phyloP scores from a whole-genome alignment of 64 coral and sea anemone species.

The Stichodactyla mertensii region DNA sequence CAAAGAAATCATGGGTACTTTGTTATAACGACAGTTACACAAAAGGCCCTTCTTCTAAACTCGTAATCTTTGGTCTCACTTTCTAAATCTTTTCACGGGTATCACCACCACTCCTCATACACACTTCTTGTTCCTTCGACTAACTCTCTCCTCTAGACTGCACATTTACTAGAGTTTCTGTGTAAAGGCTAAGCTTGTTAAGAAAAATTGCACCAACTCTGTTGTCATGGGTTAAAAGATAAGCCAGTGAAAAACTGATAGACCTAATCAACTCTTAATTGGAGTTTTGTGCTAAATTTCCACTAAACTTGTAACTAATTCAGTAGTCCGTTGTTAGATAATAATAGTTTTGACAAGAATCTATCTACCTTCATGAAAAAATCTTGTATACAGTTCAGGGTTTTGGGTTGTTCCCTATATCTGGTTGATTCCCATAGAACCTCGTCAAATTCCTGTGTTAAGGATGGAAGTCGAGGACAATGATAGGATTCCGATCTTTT shows the following conservation, averaged over 20 bases:
- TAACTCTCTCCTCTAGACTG: not conserved
- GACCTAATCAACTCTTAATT: not conserved
- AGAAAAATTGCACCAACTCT: not conserved
- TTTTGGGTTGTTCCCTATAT: too few species aligned
- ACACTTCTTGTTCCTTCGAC: not conserved
- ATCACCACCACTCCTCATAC: not conserved
- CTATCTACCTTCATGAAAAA: too few species aligned
- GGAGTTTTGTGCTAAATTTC: not conserved
- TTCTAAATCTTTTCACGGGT: not conserved
- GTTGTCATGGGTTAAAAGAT: not conserved
- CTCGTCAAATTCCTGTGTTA: too few species aligned
- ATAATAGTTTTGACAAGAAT: not conserved
- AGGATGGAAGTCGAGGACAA: too few species aligned
- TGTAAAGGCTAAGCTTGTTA: constrained; percentile 7
- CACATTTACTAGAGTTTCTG: not conserved
- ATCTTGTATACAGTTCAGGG: not conserved
- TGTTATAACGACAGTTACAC: not conserved
- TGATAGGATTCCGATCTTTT: too few species aligned
- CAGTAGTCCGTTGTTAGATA: not conserved
- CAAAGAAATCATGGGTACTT: not conserved
- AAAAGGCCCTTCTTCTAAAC: not conserved
- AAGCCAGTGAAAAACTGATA: not conserved
- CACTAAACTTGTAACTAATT: not conserved
- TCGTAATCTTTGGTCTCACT: not conserved
- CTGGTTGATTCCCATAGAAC: too few species aligned